Percentiles rank a stretch among this genome's conserved stretches.
Conservation (phyloP, 2,888 invertebrate genomes). For the Calephelis perditalis region DNA sequence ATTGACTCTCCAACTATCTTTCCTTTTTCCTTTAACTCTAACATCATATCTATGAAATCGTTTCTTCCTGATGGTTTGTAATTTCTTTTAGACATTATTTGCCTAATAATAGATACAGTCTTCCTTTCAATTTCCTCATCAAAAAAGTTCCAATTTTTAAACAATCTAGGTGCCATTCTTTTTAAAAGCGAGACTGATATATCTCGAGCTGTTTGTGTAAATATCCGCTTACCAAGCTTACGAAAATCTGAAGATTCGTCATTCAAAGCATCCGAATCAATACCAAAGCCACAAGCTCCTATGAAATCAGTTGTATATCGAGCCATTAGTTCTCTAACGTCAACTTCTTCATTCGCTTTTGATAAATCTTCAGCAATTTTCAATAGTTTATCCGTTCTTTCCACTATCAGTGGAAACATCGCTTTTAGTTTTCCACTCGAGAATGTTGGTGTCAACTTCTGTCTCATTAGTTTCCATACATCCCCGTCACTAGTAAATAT, state of each 20-base stretch:
- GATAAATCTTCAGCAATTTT: slow-evolving; percentile 31
- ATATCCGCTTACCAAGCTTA: slow-evolving; percentile 29
- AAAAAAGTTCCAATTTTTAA: slow-evolving; percentile 30
- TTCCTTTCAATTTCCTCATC: slow-evolving; percentile 32
- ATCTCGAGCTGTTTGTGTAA: slow-evolving; percentile 30
- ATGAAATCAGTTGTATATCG: slow-evolving; percentile 44
- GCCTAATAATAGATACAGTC: slow-evolving; percentile 32
- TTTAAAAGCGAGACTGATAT: slow-evolving; percentile 32
- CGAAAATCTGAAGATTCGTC: slow-evolving; percentile 38
- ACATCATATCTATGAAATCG: slow-evolving; percentile 45
- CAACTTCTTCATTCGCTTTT: slow-evolving; percentile 31
- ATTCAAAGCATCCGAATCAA: slow-evolving; percentile 38
- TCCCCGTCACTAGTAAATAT: slow-evolving; percentile 41
- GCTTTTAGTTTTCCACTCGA: slow-evolving; percentile 39
- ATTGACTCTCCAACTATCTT: slow-evolving; percentile 35
- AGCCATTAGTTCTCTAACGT: slow-evolving; percentile 40
- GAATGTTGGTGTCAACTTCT: slow-evolving; percentile 42
- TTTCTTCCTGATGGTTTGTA: slow-evolving; percentile 37
- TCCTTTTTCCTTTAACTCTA: slow-evolving; percentile 41
- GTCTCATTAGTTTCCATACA: slow-evolving; percentile 41
- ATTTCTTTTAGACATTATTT: slow-evolving; percentile 37
- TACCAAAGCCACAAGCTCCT: slow-evolving; percentile 41
- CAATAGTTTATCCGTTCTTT: slow-evolving; percentile 35
- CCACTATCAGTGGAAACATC: slow-evolving; percentile 41
- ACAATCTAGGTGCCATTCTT: slow-evolving; percentile 32